These are phyloP conservation scores for Tautogolabrus adspersus DNA, from an alignment of 2,113 vertebrate genomes.

Conservation along the genomic window DNA sequence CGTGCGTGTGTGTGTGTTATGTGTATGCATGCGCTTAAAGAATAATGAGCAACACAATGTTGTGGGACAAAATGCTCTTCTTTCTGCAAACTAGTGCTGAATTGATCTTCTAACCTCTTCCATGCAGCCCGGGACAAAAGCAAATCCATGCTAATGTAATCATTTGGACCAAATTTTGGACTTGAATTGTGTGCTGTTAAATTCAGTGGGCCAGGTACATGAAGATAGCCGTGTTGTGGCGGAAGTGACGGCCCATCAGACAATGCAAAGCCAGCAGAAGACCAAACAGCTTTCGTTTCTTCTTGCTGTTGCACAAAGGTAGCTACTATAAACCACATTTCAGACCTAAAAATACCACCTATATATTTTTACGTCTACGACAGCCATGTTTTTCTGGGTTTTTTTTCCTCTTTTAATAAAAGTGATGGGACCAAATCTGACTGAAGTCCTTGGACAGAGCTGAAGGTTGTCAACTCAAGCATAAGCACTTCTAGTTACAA, in stretches of 20 bases:
- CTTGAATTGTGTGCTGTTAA: slow-evolving; percentile 47
- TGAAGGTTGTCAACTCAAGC: no score
- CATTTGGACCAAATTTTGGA: slow-evolving; percentile 45
- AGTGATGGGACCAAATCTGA: no score
- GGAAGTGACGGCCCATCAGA: slow-evolving; percentile 51
- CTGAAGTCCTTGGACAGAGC: no score
- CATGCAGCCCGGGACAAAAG: slow-evolving; percentile 54
- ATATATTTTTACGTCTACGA: neutral
- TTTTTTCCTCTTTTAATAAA: no score
- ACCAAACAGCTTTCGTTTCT: neutral
- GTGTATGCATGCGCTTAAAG: slow-evolving; percentile 13
- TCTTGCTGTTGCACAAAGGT: neutral
- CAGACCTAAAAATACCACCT: neutral
- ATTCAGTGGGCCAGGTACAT: slow-evolving; percentile 54
- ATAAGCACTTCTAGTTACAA: no score
- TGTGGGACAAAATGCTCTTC: slow-evolving; percentile 42
- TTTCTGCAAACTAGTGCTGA: slow-evolving; percentile 37
- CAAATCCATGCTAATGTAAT: slow-evolving; percentile 56
- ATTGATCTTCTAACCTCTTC: slow-evolving; percentile 61
- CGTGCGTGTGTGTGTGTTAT: no score
- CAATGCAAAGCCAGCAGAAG: slow-evolving; percentile 35
- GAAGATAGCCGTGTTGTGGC: slow-evolving; percentile 32
- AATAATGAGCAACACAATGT: slow-evolving; percentile 53
- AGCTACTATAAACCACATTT: neutral
- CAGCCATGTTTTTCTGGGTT: neutral